Evolutionary conservation across 1,140 invertebrate species (phyloP).

Genomic region (Tigriopus japonicus): DNA sequence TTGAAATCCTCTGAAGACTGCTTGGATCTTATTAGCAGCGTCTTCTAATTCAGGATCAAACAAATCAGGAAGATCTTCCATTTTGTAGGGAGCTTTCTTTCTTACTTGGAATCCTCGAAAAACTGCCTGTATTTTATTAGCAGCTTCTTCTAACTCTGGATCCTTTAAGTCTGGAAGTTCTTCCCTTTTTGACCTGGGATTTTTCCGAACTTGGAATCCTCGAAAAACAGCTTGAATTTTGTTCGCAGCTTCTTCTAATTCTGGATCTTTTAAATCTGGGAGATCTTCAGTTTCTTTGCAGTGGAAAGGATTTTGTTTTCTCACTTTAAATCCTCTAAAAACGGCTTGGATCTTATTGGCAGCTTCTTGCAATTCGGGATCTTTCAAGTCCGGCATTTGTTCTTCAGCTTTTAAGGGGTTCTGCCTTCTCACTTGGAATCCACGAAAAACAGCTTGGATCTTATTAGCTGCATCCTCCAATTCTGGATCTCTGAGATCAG

Average conservation of each 20-base stretch:
- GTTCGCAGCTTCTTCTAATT: background rate
- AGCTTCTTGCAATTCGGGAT: slow-evolving; percentile 25
- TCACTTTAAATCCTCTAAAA: slow-evolving; percentile 44
- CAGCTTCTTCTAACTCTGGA: slow-evolving; percentile 29
- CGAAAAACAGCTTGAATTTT: slow-evolving; percentile 12
- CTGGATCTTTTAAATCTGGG: slow-evolving; percentile 6
- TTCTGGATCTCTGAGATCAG: slow-evolving; percentile 1
- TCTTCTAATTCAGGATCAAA: too few species aligned
- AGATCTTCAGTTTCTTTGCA: background rate
- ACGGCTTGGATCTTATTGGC: slow-evolving; percentile 51
- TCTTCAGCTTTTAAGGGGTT: too few species aligned
- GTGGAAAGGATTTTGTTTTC: background rate
- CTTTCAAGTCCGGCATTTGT: slow-evolving; percentile 3
- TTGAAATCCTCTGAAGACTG: slow-evolving; percentile 45
- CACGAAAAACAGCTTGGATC: slow-evolving; percentile 5
- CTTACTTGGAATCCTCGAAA: slow-evolving; percentile 44
- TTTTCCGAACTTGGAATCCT: slow-evolving; percentile 2
- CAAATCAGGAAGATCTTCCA: too few species aligned
- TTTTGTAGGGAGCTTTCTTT: background rate
- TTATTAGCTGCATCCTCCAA: slow-evolving; percentile 3
- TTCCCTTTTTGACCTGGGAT: background rate
- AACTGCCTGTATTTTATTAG: slow-evolving; percentile 48
- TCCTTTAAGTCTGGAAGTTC: slow-evolving; percentile 1
- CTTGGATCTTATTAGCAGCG: slow-evolving; percentile 56
- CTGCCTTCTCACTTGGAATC: background rate